Conservation (phyloP, 1,140 invertebrate species). For the Globodera ellingtonae region DNA sequence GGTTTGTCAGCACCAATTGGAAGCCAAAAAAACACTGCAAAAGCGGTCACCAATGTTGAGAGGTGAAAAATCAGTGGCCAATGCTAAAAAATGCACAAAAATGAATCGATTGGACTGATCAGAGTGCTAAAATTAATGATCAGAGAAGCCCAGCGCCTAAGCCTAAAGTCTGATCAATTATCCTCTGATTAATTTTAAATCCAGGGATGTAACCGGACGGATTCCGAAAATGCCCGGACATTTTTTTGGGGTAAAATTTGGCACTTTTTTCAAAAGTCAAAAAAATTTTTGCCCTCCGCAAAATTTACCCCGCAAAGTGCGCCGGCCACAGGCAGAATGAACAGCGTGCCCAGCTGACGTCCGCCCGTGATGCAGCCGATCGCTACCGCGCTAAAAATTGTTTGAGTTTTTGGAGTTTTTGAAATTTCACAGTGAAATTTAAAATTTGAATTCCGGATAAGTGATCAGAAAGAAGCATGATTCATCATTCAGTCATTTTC, state of each 20-base stretch:
- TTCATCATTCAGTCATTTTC: too few species aligned
- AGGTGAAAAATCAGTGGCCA: slow-evolving; percentile 65
- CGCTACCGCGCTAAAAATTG: slow-evolving; percentile 53
- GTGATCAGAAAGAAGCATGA: too few species aligned
- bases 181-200: too few species aligned
- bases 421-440: background rate
- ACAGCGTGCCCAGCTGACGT: slow-evolving; percentile 63
- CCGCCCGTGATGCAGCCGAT: slow-evolving; percentile 64
- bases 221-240: too few species aligned
- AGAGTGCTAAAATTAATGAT: too few species aligned
- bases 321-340: slow-evolving; percentile 63
- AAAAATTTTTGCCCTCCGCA: too few species aligned
- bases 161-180: too few species aligned
- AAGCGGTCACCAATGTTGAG: slow-evolving; percentile 50
- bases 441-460: background rate
- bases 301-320: slow-evolving; percentile 57
- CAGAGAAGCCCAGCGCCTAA: too few species aligned
- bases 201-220: too few species aligned
- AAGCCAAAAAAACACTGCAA: slow-evolving; percentile 62
- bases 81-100: slow-evolving; percentile 20
- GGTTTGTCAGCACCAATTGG: slow-evolving; percentile 64
- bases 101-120: background rate
- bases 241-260: too few species aligned
- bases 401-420: too few species aligned
- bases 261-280: too few species aligned